Evolutionary conservation across 2,113 vertebrate genomes (phyloP), one percentile per base, ranked within the genome.

Genomic region (Sinosuthora webbiana): DNA sequence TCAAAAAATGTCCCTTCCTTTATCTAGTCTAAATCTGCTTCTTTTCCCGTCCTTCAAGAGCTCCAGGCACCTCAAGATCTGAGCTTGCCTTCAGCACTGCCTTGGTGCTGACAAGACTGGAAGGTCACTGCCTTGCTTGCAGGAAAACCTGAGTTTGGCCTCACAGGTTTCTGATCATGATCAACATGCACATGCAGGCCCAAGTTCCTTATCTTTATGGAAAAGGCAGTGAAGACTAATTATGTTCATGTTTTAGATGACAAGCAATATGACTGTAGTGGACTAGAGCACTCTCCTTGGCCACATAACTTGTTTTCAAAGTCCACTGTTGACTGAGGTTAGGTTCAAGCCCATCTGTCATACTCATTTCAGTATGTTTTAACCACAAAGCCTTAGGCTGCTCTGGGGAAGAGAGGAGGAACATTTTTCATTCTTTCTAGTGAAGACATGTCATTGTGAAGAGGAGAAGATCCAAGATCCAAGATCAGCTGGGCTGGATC

Each of bases 151-250:
- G 75, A 45, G 31, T 76, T 77, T 79, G 73, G 15, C 45, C 41
- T 75, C n/a, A 31, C 41, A 47, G n/a, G 13, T 62, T 27, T 79
- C n/a, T 50, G 63, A 33, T 63, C 2, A 4, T 17, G 31, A 41
- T 25, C 39, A 39, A 6, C 0, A 1, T 2, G 1, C 33, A 23
- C 0, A 0, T 69, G 15, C 23, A 86, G 39, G 68, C 17, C 42
- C n/a, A 67, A 17, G 30, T 41, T 74, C 76, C n/a, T 62, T 73
- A 27, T 67, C 42, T 63, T 79, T 28, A 2, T 21, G 69, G 68
- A 62, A 79, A 45, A 87, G 41, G 17, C 31, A 39, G 15, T n/a
- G 49, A 64, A 83, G 15, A 21, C 28, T 74, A 47, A 71, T 70
- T 39, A 75, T 31, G n/a, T 62, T 63, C 37, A 25, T 1, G 2